Evolutionary conservation across 1,140 invertebrate species (phyloP).

Genomic region (Polyergus mexicanus): DNA sequence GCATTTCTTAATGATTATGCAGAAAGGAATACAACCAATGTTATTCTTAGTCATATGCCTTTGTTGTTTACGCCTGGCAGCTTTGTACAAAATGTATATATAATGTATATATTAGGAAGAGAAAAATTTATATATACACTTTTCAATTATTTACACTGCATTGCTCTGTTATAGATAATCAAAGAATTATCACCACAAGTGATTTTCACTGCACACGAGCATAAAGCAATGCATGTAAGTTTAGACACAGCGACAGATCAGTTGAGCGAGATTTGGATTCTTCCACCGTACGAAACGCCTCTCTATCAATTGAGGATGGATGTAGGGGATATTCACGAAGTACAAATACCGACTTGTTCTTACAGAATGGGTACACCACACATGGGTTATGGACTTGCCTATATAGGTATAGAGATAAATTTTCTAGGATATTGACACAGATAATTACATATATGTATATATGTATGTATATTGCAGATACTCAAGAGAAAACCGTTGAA

Average conservation of each 20-base stretch:
- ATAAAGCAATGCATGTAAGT: conserved; percentile 89
- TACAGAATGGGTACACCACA: conserved; percentile 96
- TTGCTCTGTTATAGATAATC: conserved; percentile 87
- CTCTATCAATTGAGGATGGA: conserved; percentile 85
- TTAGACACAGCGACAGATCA: conserved; percentile 85
- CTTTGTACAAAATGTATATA: conserved; percentile 89
- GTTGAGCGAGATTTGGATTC: conserved; percentile 84
- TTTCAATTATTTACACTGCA: conserved; percentile 11
- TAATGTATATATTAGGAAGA: background rate
- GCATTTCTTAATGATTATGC: conserved; percentile 88
- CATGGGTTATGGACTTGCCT: conserved; percentile 94
- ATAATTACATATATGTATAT: conserved; percentile 36
- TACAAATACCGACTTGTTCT: conserved; percentile 96
- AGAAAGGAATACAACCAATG: conserved; percentile 87
- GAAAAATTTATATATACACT: conserved; percentile 1
- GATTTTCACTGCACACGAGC: conserved; percentile 95
- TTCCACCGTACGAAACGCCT: conserved; percentile 85
- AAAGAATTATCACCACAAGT: conserved; percentile 91
- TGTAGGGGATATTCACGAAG: conserved; percentile 90
- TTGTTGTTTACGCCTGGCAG: conserved; percentile 88
- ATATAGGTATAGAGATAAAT: conserved; percentile 89
- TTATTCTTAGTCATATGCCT: conserved; percentile 91
- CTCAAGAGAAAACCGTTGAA: conserved; percentile 83
- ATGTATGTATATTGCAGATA: conserved; percentile 82
- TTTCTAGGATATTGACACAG: background rate